These are phyloP conservation scores for Potamilus streckersoni DNA, from an alignment of 1,140 invertebrate genomes.

Conservation along the genomic window DNA sequence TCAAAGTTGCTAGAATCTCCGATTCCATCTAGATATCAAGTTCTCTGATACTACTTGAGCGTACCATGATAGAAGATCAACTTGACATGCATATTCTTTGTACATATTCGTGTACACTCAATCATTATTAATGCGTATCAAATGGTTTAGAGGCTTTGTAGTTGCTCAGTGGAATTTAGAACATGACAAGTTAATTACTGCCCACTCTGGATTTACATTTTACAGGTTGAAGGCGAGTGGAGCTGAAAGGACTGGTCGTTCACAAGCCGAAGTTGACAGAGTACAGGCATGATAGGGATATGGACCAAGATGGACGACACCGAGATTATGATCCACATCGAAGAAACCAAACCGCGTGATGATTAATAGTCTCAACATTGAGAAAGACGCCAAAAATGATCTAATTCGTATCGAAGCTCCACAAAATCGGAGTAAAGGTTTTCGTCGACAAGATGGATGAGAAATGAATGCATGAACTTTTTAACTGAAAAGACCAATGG, in stretches of 20 bases:
- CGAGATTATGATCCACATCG: conserved; percentile 23
- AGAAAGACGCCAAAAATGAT: conserved; percentile 35
- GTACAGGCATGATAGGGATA: conserved; percentile 16
- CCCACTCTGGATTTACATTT: too few species aligned
- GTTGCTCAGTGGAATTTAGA: too few species aligned
- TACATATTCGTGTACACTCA: too few species aligned
- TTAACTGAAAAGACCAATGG: conserved; percentile 11
- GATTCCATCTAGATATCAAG: too few species aligned
- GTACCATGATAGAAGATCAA: too few species aligned
- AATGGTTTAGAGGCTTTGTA: too few species aligned
- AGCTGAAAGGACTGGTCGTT: neutral
- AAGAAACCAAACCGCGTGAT: conserved; percentile 40
- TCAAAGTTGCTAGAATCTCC: too few species aligned
- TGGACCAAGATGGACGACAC: conserved; percentile 22
- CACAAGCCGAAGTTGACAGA: neutral
- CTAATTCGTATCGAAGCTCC: conserved; percentile 3
- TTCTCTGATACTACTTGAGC: too few species aligned
- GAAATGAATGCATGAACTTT: conserved; percentile 8
- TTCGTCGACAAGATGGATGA: conserved; percentile 3
- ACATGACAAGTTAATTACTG: too few species aligned
- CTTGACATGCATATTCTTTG: too few species aligned
- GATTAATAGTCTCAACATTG: conserved; percentile 39
- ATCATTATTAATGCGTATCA: too few species aligned
- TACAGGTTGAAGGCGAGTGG: too few species aligned
- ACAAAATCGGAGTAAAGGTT: conserved; percentile 28